Evolutionary conservation across 1,140 invertebrate genomes (phyloP).

Genomic region (Bombus waltoni): DNA sequence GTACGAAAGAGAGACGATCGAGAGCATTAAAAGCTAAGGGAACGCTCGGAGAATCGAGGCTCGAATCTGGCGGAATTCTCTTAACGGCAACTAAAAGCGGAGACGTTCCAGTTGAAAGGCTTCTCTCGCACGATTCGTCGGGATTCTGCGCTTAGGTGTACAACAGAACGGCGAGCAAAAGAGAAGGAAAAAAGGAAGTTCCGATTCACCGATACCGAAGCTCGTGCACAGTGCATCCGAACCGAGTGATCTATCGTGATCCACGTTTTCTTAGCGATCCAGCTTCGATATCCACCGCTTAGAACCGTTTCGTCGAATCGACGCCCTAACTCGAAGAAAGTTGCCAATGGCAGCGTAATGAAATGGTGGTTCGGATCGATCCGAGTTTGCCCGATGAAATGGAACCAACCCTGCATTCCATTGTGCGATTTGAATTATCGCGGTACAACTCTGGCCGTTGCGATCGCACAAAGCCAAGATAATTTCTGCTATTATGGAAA

Average conservation of each 20-base stretch:
- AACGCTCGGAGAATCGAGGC: conserved; percentile 20
- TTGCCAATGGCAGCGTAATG: background rate
- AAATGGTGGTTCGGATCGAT: background rate
- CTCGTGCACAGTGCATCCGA: conserved; percentile 1
- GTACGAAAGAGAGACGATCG: background rate
- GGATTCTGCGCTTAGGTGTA: conserved; percentile 11
- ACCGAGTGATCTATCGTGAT: conserved; percentile 22
- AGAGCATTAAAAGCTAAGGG: conserved; percentile 26
- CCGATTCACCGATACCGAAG: conserved; percentile 8
- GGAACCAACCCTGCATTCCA: background rate
- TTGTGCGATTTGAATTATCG: background rate
- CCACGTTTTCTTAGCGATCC: background rate
- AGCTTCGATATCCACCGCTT: background rate
- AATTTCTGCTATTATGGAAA: background rate
- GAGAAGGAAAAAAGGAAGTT: background rate
- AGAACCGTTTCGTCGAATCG: background rate
- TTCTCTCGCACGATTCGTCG: background rate
- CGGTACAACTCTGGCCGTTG: background rate
- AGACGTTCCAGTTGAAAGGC: conserved; percentile 5
- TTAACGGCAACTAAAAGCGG: background rate
- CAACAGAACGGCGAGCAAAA: background rate
- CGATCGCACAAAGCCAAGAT: background rate
- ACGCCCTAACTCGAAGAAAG: background rate
- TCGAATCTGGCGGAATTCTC: conserved; percentile 30
- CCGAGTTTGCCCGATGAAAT: background rate